Percentiles rank a stretch among this genome's conserved stretches.
Evolutionary conservation across 2,888 invertebrate genomes (phyloP).

Genomic region (Sabatieria punctata): DNA sequence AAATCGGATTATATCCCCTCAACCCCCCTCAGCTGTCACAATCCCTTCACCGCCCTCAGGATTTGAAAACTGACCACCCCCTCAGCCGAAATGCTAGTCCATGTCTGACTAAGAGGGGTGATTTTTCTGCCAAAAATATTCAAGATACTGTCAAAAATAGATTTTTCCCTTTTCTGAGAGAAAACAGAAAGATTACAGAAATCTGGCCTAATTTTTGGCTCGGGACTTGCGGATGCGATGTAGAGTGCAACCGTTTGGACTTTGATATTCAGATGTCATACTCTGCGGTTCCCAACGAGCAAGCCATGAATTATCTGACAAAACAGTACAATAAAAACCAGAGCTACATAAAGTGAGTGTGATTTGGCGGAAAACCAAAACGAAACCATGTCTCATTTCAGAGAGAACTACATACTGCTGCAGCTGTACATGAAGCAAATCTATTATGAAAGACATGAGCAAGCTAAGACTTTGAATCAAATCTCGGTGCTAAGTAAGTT

Average conservation of each 20-base stretch:
- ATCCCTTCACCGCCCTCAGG: too few relatives aligned
- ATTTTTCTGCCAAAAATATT: too few relatives aligned
- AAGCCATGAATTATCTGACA: background rate
- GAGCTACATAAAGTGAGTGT: background rate
- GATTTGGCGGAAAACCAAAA: background rate
- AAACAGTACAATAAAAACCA: background rate
- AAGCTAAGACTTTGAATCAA: conserved; percentile 20
- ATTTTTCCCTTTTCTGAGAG: too few relatives aligned
- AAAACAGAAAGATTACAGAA: too few relatives aligned
- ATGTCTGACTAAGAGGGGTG: too few relatives aligned
- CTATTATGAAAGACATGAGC: conserved; percentile 17
- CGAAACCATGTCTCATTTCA: background rate
- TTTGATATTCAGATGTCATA: conserved; percentile 7
- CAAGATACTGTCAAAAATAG: too few relatives aligned
- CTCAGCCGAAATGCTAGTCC: too few relatives aligned
- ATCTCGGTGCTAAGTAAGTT: conserved; percentile 16
- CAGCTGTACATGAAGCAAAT: conserved; percentile 16
- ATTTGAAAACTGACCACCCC: too few relatives aligned
- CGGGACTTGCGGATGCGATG: conserved; percentile 11
- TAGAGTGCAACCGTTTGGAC: conserved; percentile 15
- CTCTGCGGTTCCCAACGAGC: background rate
- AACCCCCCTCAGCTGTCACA: too few relatives aligned
- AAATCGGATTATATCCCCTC: too few relatives aligned
- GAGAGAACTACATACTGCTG: conserved; percentile 9
- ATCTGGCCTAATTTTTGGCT: background rate